Base-by-base conservation (phyloP, 2,113 vertebrate species). In the Saguinus imperator region DNA sequence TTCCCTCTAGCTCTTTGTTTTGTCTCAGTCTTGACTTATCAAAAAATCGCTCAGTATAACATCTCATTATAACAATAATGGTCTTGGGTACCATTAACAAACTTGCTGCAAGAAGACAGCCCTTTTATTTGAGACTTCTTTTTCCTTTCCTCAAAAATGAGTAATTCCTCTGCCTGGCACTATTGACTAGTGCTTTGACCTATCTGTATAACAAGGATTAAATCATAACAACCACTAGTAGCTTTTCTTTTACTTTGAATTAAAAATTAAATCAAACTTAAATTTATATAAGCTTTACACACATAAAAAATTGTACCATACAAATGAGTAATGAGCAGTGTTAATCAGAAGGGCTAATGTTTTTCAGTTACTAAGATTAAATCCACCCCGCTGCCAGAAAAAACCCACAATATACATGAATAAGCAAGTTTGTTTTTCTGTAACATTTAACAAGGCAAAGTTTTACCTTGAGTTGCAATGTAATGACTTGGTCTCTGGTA, bases 401-500 rank as follows among this genome's bases (percentile, higher is more conserved):
- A 76, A 80, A 68, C 55, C 75, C 37, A 37, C 0, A 5, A 52
- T 5, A 48, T 64, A 72, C 23, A 86, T 83, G 52, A 84, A 89
- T 35, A 89, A 61, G 5, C 77, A 90, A 27, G 48, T 35, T 55
- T 96, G 35, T 14, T 83, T 96, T 50, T 79, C 0, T 0, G 48
- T 35, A 97, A 48, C 73, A 93, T 79, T 97, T 89, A 77, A 90
- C 45, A 55, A 27, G 73, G 72, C 9, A 25, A 94, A 80, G 55
- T 80, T 95, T 99, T 99, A 99, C 99, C 99, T 99, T 99, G 99
- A 72, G 99, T 99, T 86, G 99, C 99, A 95, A 99, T 99, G 98
- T 99, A 99, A 98, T 99, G 99, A 95, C 99, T 99, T 79, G 99
- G 99, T 98, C 99, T 99, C 98, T 99, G 99, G 98, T 99, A 99